Conservation (phyloP, 2,113 vertebrate genomes). For the Rhea pennata region DNA sequence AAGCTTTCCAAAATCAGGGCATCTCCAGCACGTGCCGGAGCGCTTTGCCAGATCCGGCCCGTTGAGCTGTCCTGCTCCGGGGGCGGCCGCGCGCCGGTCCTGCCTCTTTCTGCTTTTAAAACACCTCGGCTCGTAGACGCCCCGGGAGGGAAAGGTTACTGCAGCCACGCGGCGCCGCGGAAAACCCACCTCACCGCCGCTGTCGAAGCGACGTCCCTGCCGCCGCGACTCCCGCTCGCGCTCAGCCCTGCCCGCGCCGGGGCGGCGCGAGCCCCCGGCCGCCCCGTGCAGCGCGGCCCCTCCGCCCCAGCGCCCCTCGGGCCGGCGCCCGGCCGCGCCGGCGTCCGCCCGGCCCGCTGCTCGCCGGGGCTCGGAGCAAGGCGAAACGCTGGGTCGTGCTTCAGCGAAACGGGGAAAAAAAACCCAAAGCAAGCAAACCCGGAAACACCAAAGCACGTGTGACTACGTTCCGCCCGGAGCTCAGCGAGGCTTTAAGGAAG, state of each 20-base stretch:
- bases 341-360: not conserved
- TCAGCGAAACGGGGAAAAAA: slow-evolving; percentile 1
- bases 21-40: not conserved
- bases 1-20: not conserved
- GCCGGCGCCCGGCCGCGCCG: not conserved
- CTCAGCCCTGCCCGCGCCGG: too few species aligned
- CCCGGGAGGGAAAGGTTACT: fast-evolving
- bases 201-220: not conserved
- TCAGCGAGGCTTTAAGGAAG: not conserved
- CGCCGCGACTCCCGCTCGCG: too few species aligned
- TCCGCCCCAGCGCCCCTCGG: not conserved
- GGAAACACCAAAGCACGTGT: not conserved
- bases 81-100: fast-evolving
- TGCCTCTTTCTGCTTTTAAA: not conserved
- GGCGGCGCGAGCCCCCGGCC: too few species aligned
- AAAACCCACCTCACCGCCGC: fast-evolving
- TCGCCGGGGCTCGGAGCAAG: not conserved
- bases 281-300: too few species aligned
- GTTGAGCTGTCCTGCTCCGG: not conserved
- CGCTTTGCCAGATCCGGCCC: not conserved
- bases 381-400: not conserved
- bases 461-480: not conserved
- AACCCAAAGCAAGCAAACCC: not conserved
- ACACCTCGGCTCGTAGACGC: too few species aligned
- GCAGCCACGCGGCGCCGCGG: fast-evolving